phyloP scores from a whole-genome alignment of 2,797 vertebrate species.

The Okamejei kenojei region DNA sequence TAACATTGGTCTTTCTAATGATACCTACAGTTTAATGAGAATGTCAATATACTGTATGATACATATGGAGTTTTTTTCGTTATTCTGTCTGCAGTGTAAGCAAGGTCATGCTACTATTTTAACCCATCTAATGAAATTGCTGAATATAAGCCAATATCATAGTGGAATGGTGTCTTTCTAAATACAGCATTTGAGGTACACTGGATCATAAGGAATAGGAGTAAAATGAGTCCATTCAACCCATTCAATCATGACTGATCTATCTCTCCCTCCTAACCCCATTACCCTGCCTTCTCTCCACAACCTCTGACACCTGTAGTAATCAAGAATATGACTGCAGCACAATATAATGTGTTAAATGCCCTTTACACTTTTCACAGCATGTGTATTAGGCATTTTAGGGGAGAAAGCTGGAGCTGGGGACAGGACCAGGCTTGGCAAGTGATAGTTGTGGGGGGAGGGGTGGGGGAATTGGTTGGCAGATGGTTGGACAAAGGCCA shows the following conservation, averaged over 20 bases:
- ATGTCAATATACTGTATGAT: background rate
- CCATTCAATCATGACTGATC: too few relatives aligned
- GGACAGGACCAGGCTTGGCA: too few relatives aligned
- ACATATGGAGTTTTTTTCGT: background rate
- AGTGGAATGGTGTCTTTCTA: background rate
- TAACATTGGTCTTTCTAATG: background rate
- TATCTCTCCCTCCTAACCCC: too few relatives aligned
- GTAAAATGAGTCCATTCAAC: too few relatives aligned
- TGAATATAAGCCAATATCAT: background rate
- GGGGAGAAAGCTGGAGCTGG: too few relatives aligned
- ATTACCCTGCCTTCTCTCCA: too few relatives aligned
- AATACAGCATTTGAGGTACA: background rate
- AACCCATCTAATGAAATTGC: background rate
- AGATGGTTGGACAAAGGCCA: too few relatives aligned
- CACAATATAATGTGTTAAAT: background rate
- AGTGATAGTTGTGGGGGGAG: too few relatives aligned
- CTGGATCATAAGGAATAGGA: background rate
- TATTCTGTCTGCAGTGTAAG: background rate
- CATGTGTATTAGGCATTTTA: too few relatives aligned
- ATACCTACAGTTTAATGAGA: background rate
- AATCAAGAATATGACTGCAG: background rate
- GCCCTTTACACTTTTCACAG: background rate
- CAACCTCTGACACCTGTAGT: too few relatives aligned
- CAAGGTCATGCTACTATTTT: conserved; percentile 21
- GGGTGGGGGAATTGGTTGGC: too few relatives aligned